These are phyloP conservation scores for Coturnix japonica DNA, from an alignment of 2,113 vertebrate genomes.

Conservation along the genomic window DNA sequence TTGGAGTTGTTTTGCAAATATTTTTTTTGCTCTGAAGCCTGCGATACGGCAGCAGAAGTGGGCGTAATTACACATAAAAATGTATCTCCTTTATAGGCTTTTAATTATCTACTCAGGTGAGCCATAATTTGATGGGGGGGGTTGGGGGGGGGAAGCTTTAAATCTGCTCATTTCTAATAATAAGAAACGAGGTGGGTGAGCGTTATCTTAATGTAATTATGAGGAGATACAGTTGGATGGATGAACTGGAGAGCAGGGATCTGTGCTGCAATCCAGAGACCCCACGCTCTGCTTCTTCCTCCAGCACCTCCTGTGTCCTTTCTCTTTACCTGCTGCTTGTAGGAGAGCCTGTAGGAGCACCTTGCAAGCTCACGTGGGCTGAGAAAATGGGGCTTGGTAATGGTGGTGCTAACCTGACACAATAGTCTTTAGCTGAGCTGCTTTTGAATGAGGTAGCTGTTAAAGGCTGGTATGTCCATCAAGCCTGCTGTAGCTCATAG, in stretches of 20 bases:
- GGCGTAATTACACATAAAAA: conserved; percentile 68
- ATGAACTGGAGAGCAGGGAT: background rate
- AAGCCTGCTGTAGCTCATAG: background rate
- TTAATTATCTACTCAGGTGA: conserved; percentile 78
- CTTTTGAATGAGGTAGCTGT: background rate
- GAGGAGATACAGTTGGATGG: background rate
- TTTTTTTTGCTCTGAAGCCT: conserved; percentile 59
- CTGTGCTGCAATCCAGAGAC: background rate
- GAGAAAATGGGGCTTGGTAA: background rate
- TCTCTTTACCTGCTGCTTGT: background rate
- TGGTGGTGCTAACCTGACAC: background rate
- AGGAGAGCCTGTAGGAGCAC: accelerated
- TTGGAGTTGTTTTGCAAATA: conserved; percentile 75
- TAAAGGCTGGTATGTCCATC: background rate
- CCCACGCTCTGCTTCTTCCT: background rate
- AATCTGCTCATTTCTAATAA: conserved; percentile 67
- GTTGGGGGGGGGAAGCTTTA: conserved; percentile 62
- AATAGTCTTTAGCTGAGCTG: background rate
- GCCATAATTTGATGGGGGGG: conserved; percentile 60
- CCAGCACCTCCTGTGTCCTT: accelerated
- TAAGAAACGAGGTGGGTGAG: conserved; percentile 52
- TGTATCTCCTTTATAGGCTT: conserved; percentile 65
- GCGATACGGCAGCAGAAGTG: conserved; percentile 16
- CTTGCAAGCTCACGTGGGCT: background rate
- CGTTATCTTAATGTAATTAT: conserved; percentile 59